Evolutionary conservation across 2,113 vertebrate species (phyloP), one percentile per base, ranked within the genome.

Genomic region (Noctilio leporinus): DNA sequence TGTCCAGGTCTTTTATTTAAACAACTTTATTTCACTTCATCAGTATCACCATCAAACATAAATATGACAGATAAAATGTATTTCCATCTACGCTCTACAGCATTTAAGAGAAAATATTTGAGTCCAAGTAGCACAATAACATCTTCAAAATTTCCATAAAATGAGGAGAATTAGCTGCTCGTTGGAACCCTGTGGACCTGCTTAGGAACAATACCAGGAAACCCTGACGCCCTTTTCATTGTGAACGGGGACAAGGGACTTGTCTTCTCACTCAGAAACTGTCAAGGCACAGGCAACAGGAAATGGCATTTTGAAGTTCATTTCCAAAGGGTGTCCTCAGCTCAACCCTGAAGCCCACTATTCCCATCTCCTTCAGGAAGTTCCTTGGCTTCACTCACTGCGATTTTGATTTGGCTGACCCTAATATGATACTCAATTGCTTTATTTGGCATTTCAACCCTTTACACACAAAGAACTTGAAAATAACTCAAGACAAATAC

Each of bases 31-130:
- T 84, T 51, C 55, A 73, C 49, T 93, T 45, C 59, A 17, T 75
- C 38, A 38, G 33, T 73, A 83, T 47, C 78, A 59, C 45, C 57
- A 73, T 67, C 47, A 84, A 89, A 40, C 43, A 78, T 8, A 84
- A 86, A 53, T 55, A 83, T 5, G 30, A 67, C 30, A 78, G 47
- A 77, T 69, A 24, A 84, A 87, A 72, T 53, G 70, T 73, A 33
- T 47, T 78, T 75, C 57, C 26, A 40, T 40, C 72, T 86, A 24
- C 24, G 51, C 14, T 70, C 70, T 12, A 86, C 2, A 72, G 38
- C 10, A 77, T 51, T 76, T 77, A 86, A 82, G 40, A 94, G 62
- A 83, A 96, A 86, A 89, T 87, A 89, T 47, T n/a, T 28, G 57
- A 78, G 24, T 67, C 69, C n/a, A 94, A 94, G 81, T 10, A 67